Evolutionary conservation across 2,888 invertebrate species (phyloP), one percentile per base, ranked within the genome.

Genomic region (Synergus japonicus): DNA sequence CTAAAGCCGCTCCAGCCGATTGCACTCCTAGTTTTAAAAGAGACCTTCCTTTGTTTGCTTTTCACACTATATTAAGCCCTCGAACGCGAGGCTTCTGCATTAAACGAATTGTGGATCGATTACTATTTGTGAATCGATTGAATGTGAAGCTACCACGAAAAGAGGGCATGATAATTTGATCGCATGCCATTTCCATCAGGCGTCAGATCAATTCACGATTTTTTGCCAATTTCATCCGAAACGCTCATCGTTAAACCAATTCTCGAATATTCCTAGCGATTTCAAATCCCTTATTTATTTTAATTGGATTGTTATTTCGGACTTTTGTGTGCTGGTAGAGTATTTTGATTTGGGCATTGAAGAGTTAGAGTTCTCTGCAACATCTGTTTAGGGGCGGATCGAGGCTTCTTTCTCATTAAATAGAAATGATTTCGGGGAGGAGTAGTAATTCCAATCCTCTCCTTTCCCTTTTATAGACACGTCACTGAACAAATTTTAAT

Each of bases 1-100:
- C 81, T 83, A 83, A 85, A 85, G 88, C 88, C 89, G 89, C 87
- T 86, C 86, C 84, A 76, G 77, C 82, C 81, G 83, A 84, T 83
- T 82, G 85, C 81, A 80, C 82, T 83, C 79, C 82, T 81, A 82
- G 76, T 77, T 80, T 78, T 58, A 83, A 83, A 46, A 41, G 49
- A 80, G 79, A 78, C 81, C 73, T 82, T 81, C 81, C 81, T 78
- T 81, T 83, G 83, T 85, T 87, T 85, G 81, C 79, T 82, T 86
- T 79, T 83, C 81, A 79, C 82, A 78, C 84, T 85, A 84, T 85
- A 84, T 86, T 84, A 81, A 84, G 83, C 79, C 83, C 79, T 78
- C 79, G 81, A 81, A 79, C 80, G 80, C 77, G 78, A 73, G 22
- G 22, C 12, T 22, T 4, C 4, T 60, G 10, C 60, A 22, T 4